Conservation (phyloP, 2,888 invertebrate species). For the Diplazon laetatorius region DNA sequence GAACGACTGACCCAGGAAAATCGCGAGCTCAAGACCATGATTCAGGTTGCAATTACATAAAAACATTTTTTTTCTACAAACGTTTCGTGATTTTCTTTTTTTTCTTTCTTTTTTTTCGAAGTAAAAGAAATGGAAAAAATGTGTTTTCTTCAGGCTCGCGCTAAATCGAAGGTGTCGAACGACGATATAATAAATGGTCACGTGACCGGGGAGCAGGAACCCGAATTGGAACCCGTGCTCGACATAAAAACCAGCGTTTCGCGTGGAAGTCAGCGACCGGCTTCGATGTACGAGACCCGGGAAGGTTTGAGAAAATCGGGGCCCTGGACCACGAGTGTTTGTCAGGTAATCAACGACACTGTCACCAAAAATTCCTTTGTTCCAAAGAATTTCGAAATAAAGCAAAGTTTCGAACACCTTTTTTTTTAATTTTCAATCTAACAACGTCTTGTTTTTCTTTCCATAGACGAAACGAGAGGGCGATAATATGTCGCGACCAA, state of each 20-base stretch:
- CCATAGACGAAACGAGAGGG: constrained; percentile 77
- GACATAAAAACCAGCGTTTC: constrained; percentile 82
- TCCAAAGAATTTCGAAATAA: no score
- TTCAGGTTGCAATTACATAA: constrained; percentile 72
- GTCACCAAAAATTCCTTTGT: no score
- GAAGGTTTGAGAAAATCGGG: constrained; percentile 86
- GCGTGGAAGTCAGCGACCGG: constrained; percentile 87
- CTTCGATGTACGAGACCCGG: constrained; percentile 94
- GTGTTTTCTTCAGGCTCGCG: constrained; percentile 60
- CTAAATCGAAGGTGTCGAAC: constrained; percentile 63
- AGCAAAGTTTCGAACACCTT: constrained; percentile 6
- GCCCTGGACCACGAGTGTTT: constrained; percentile 74
- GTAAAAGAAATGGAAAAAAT: neutral
- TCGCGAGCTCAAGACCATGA: constrained; percentile 87
- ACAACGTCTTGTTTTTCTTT: constrained; percentile 16
- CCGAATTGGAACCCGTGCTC: constrained; percentile 83
- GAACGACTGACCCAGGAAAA: constrained; percentile 92
- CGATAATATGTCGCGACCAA: constrained; percentile 75
- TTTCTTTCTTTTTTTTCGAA: constrained; percentile 13
- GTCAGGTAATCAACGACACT: no score
- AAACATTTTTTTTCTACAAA: neutral
- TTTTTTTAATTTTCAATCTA: constrained; percentile 9
- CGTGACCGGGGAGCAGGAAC: constrained; percentile 82
- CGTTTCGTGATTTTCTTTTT: neutral
- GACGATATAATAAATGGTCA: constrained; percentile 77